Base-by-base conservation (phyloP, 1,140 invertebrate genomes). In the Eufriesea mexicana region DNA sequence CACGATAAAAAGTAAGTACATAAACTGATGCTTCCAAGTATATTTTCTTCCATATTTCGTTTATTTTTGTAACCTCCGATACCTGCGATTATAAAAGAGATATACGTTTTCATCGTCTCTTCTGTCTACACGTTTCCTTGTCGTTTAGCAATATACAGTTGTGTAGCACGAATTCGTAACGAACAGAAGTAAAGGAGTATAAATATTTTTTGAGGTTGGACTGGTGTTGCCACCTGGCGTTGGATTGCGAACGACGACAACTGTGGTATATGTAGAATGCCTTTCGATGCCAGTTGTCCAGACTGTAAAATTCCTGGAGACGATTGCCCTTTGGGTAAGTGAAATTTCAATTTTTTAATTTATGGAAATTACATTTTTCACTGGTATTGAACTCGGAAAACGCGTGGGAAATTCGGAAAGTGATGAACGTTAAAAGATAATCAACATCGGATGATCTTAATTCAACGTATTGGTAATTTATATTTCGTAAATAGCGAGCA, bases 171-270 rank as follows among this genome's bases (percentile, higher is more conserved):
- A 35, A 10, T 68, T 35, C 18, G 14, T 42, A 8, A 23, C 5
- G 9, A 68, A 57, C 28, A 45, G 5, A 51, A 7, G 2, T 49
- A 12, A 71, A 49, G 2, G 55, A 64, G 28, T 61, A 25, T 51
- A 42, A 77, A 59, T 72, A 75, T 55, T n/a, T 84, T 85, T 77
- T 35, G 51, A 98, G 97, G 96, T 94, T 99, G 98, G 98, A 98
- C 97, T 81, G 98, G 98, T 83, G 98, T 99, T 66, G 98, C 98
- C 86, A 98, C 98, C 92, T 99, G 99, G 99, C 96, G 98, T 92
- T 99, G 99, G 99, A 96, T 99, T 86, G 98, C 98, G 9, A 99
- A 99, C 95, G 99, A 99, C 95, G 99, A 99, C 91, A 99, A 98
- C 93, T 99, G 99, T 94, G 99, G 99, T 70, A 99, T 99, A 93